phyloP scores from a whole-genome alignment of 1,140 invertebrate genomes.

The Heliconius hermathena region DNA sequence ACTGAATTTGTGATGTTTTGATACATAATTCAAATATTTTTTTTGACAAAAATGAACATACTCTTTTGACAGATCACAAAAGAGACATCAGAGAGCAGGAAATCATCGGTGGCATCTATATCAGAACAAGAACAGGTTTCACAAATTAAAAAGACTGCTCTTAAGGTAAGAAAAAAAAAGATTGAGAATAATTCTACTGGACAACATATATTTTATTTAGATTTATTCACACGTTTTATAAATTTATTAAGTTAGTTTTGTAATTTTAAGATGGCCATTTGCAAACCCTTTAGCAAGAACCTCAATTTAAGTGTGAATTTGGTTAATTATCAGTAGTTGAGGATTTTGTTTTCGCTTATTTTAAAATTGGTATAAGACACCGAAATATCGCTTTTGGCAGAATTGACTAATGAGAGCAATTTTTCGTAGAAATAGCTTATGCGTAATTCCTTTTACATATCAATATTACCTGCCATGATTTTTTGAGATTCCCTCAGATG shows the following conservation, averaged over 20 bases:
- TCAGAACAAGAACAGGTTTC: conserved; percentile 67
- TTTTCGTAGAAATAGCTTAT: background rate
- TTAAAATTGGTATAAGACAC: conserved; percentile 11
- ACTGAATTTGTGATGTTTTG: too few species aligned
- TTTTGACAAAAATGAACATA: background rate
- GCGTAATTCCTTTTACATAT: background rate
- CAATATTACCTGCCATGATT: background rate
- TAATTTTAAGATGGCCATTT: background rate
- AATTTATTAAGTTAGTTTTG: background rate
- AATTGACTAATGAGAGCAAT: conserved; percentile 27
- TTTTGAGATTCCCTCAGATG: background rate
- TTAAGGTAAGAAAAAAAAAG: conserved; percentile 58
- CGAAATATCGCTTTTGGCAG: conserved; percentile 28
- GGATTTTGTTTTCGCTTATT: conserved; percentile 20
- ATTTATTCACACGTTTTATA: background rate
- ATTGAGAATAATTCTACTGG: background rate
- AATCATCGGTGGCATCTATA: conserved; percentile 68
- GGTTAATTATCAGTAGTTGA: background rate
- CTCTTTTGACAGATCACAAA: conserved; percentile 64
- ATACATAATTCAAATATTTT: background rate
- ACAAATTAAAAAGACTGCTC: conserved; percentile 63
- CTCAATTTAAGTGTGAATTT: background rate
- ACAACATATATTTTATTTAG: background rate
- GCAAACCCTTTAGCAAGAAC: conserved; percentile 8
- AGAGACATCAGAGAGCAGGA: conserved; percentile 75